Percentiles rank a stretch among this genome's conserved stretches.
Evolutionary conservation across 1,140 invertebrate genomes (phyloP).

Genomic region (Drosophila nigromelanica): DNA sequence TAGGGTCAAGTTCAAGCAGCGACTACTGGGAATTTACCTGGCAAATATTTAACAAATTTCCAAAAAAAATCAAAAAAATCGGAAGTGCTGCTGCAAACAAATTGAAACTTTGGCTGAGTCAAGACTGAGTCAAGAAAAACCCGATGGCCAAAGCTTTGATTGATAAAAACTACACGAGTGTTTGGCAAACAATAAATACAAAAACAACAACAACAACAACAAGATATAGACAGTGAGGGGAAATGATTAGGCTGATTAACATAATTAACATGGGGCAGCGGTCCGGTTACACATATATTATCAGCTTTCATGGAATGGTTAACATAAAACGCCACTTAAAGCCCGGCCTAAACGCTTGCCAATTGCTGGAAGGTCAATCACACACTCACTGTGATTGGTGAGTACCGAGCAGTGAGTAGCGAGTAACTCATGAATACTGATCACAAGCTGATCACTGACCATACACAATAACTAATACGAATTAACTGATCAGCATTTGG

Average conservation of each 20-base stretch:
- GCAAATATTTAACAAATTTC: slow-evolving; percentile 43
- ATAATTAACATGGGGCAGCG: slow-evolving; percentile 61
- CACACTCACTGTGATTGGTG: slow-evolving; percentile 39
- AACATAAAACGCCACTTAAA: slow-evolving; percentile 73
- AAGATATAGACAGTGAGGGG: not conserved
- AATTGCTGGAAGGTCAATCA: slow-evolving; percentile 66
- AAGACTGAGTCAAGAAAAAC: slow-evolving; percentile 46
- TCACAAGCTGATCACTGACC: slow-evolving; percentile 53
- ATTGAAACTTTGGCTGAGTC: slow-evolving; percentile 46
- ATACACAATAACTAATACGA: slow-evolving; percentile 53
- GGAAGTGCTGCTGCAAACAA: slow-evolving; percentile 54
- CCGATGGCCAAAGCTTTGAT: slow-evolving; percentile 69
- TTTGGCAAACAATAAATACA: slow-evolving; percentile 56
- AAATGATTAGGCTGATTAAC: slow-evolving; percentile 60
- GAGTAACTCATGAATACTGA: slow-evolving; percentile 9
- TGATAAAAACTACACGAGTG: slow-evolving; percentile 62
- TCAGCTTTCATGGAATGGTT: slow-evolving; percentile 77
- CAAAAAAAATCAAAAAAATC: slow-evolving; percentile 24
- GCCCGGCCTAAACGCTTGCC: slow-evolving; percentile 15
- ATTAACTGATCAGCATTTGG: slow-evolving; percentile 12
- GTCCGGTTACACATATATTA: slow-evolving; percentile 51
- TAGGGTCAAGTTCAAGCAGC: slow-evolving; percentile 68
- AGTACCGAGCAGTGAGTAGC: slow-evolving; percentile 10
- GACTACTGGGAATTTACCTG: slow-evolving; percentile 58
- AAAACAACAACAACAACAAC: slow-evolving; percentile 9